Conservation (phyloP, 2,888 invertebrate genomes). For the Myathropa florea region DNA sequence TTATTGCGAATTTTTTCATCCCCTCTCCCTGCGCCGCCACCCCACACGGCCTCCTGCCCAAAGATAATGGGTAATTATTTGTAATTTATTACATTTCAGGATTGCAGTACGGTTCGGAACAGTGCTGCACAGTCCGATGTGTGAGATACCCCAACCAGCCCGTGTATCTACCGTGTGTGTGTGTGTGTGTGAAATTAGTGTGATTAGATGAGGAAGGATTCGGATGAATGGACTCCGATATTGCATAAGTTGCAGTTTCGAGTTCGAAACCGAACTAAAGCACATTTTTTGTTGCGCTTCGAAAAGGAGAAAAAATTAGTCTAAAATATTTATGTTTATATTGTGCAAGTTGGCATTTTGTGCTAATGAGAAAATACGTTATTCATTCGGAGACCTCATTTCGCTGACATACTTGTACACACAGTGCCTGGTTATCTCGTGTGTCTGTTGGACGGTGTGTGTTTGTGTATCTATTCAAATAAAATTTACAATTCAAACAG, state of each 20-base stretch:
- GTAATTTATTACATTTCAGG: constrained; percentile 79
- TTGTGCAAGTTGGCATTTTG: constrained; percentile 62
- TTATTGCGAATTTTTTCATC: constrained; percentile 75
- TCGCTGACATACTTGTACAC: constrained; percentile 14
- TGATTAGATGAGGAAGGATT: constrained; percentile 65
- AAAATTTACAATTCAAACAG: constrained; percentile 55
- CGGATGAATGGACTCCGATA: constrained; percentile 51
- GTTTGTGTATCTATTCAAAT: constrained; percentile 33
- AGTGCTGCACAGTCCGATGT: background rate
- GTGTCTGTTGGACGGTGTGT: background rate
- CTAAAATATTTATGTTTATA: constrained; percentile 55
- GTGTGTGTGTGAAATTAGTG: constrained; percentile 45
- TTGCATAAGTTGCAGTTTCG: constrained; percentile 57
- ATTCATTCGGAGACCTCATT: constrained; percentile 64
- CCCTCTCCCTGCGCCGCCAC: background rate
- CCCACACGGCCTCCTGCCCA: constrained; percentile 15
- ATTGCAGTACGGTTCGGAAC: constrained; percentile 63
- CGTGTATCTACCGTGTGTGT: background rate
- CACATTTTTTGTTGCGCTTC: constrained; percentile 15
- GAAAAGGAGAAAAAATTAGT: background rate
- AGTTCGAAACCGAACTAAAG: constrained; percentile 30
- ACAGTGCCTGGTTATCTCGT: background rate
- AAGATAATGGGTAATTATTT: constrained; percentile 79
- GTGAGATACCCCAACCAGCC: background rate
- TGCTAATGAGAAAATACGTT: constrained; percentile 67